These are phyloP conservation scores for Vicugna pacos DNA, from an alignment of 2,113 vertebrate species.

Conservation along the genomic window DNA sequence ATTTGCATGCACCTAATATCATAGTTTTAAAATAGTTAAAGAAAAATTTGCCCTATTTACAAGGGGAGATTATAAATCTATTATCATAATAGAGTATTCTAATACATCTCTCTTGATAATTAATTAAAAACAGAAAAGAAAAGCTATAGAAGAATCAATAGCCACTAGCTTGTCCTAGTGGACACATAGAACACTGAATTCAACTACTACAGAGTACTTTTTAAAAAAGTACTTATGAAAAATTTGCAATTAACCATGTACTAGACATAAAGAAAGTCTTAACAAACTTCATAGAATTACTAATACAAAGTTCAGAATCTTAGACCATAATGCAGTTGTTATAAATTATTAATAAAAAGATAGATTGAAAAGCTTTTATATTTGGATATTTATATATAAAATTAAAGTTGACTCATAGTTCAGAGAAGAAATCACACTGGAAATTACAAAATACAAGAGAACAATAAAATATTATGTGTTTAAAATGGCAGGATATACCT, in stretches of 20 bases:
- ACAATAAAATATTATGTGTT: neutral
- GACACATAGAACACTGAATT: neutral
- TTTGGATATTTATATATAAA: neutral
- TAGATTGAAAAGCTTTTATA: neutral
- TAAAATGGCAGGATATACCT: neutral
- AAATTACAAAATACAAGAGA: neutral
- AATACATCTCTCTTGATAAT: neutral
- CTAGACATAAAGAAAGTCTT: neutral
- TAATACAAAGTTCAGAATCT: neutral
- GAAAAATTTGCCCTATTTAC: neutral
- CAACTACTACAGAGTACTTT: neutral
- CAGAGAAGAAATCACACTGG: neutral
- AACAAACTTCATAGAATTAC: neutral
- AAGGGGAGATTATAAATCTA: neutral
- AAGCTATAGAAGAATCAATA: neutral
- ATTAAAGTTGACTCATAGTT: neutral
- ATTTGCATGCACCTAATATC: neutral
- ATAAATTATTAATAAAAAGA: neutral
- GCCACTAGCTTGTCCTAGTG: neutral
- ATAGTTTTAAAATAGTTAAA: neutral
- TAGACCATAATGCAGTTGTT: neutral
- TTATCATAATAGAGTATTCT: neutral
- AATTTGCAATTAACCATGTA: neutral
- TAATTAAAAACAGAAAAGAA: neutral
- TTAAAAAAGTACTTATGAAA: neutral